Base-by-base conservation (phyloP, 1,140 invertebrate species). In the Ceratina calcarata region DNA sequence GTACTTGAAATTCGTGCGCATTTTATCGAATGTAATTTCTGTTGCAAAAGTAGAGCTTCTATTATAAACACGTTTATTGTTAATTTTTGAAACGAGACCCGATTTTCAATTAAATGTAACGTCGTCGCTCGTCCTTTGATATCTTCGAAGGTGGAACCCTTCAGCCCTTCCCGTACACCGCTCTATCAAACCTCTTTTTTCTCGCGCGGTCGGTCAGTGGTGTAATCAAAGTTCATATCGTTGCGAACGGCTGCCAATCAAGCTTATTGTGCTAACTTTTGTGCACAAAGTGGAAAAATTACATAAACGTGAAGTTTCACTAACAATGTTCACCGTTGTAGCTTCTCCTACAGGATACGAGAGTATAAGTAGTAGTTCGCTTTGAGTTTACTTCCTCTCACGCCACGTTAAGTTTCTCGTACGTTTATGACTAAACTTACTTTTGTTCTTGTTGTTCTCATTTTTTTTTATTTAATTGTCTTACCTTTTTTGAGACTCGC, bases 181-280 rank as follows among this genome's bases (percentile, higher is more conserved):
- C 53, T 20, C 16, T 6, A 15, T 13, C n/a, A 65, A 69, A 64
- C 71, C 32, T 51, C 76, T 57, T 24, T 67, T 57, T 37, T 27
- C 60, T 58, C 72, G 71, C 61, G 64, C 72, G 37, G 37, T 45
- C 72, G 37, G 37, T 45, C 68, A 79, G 60, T 77, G 72, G 78
- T 80, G 80, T 76, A 80, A 86, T 86, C 79, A 74, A 86, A 83
- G 61, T 68, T 76, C 85, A 79, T 86, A 65, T 86, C 84, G 84
- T 86, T 83, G 85, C 84, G 22, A 86, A 86, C 71, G 85, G 85
- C 85, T 86, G 85, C 84, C 85, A 86, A 86, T 86, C 80, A 86
- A 86, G 85, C 85, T 86, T 86, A 76, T 78, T 83, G 85, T 86
- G 85, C 81, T 86, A 86, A 86, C 85, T 86, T 86, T 70, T 86